phyloP scores from a whole-genome alignment of 2,113 vertebrate genomes.

The Gadus macrocephalus region DNA sequence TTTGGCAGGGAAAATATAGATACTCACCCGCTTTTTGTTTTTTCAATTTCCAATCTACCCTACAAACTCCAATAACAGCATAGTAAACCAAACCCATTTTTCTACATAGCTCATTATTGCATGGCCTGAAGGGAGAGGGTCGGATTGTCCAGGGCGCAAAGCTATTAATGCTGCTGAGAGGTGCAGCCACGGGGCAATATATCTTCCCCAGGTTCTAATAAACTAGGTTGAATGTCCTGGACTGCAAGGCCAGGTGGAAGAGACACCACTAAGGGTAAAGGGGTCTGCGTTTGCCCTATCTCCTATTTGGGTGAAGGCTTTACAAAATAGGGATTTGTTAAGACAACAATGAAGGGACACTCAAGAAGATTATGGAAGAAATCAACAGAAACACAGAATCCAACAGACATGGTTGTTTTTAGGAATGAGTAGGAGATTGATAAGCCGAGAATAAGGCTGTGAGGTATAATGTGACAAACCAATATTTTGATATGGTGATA shows the following conservation, averaged over 20 bases:
- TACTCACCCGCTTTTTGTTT: too few relatives aligned
- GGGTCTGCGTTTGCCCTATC: too few relatives aligned
- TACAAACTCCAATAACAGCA: too few relatives aligned
- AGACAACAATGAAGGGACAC: neutral
- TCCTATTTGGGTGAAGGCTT: neutral
- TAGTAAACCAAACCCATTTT: too few relatives aligned
- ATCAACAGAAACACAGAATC: neutral
- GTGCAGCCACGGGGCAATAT: conserved; percentile 1
- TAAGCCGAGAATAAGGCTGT: too few relatives aligned
- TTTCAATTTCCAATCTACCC: too few relatives aligned
- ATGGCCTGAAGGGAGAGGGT: neutral
- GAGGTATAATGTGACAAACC: too few relatives aligned
- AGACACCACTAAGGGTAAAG: neutral
- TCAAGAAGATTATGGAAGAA: neutral
- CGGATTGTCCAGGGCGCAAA: neutral
- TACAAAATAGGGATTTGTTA: neutral
- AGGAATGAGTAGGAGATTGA: too few relatives aligned
- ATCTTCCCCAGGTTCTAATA: conserved; percentile 5
- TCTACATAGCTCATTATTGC: neutral
- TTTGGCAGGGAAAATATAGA: too few relatives aligned
- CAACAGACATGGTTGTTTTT: conserved; percentile 1
- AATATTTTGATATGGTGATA: too few relatives aligned
- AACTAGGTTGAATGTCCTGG: conserved; percentile 1
- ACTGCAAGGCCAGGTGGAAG: neutral
- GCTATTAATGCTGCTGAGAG: neutral